A percentile compares a stretch with the other conserved stretches of the same genome.
These are phyloP conservation scores for Callorhinus ursinus DNA, from an alignment of 2,113 vertebrate genomes.

Conservation along the genomic window DNA sequence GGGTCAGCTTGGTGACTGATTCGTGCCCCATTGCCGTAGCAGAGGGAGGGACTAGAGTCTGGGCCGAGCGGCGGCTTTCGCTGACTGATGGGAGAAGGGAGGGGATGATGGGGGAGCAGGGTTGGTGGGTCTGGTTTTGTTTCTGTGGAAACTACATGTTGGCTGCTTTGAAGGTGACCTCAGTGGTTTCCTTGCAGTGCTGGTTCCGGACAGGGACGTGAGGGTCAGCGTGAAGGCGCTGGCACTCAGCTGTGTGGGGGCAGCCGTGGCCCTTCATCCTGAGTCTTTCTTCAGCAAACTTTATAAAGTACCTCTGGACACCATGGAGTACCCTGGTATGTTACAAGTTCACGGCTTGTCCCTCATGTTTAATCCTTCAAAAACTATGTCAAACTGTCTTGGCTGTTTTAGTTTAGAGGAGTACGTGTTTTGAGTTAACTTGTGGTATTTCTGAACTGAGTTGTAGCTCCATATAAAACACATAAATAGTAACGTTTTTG, in stretches of 20 bases:
- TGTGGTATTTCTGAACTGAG: neutral
- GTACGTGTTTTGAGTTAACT: neutral
- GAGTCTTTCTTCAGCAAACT: conserved; percentile 96
- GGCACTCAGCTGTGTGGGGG: conserved; percentile 95
- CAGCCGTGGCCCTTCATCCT: conserved; percentile 92
- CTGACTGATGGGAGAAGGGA: too few species aligned
- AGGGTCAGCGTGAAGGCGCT: conserved; percentile 98
- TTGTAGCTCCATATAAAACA: neutral
- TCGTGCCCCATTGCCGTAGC: fast-evolving
- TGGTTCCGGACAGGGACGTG: conserved; percentile 95
- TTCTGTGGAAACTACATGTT: neutral
- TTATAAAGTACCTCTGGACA: conserved; percentile 91
- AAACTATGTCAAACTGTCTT: neutral
- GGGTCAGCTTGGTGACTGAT: neutral
- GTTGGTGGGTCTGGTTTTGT: neutral
- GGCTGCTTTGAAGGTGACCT: neutral
- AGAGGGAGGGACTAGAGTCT: too few species aligned
- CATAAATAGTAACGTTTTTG: fast-evolving
- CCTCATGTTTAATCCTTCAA: neutral
- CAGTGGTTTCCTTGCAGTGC: conserved; percentile 80
- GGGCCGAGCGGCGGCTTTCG: neutral
- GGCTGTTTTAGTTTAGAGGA: neutral
- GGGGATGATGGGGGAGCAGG: too few species aligned
- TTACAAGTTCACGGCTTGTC: neutral
- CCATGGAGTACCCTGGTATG: conserved; percentile 87